These are phyloP conservation scores for Azemiops feae DNA, from an alignment of 2,113 vertebrate genomes.

Conservation along the genomic window DNA sequence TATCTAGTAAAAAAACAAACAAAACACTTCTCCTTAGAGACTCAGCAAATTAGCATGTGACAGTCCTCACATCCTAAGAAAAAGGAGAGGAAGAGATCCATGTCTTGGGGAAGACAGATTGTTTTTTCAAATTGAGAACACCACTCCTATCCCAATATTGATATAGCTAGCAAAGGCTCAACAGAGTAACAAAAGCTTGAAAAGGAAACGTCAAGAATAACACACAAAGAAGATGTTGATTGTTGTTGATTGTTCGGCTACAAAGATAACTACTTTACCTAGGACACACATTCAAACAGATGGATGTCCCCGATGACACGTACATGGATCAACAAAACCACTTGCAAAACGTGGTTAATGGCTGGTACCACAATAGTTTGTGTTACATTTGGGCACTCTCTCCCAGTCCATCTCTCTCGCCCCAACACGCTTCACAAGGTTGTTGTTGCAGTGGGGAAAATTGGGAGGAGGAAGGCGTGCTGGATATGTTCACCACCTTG, in stretches of 20 bases:
- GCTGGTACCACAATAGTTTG: neutral
- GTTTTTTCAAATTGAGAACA: no score
- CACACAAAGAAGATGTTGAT: neutral
- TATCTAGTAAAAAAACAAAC: neutral
- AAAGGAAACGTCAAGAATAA: neutral
- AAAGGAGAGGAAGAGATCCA: neutral
- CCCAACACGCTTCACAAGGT: no score
- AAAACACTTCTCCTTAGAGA: neutral
- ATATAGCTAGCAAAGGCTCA: neutral
- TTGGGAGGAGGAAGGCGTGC: no score
- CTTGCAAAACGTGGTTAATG: neutral
- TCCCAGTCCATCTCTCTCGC: no score
- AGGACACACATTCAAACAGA: neutral
- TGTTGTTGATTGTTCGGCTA: neutral
- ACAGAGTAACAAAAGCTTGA: neutral
- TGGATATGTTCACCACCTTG: no score
- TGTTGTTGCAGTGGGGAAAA: no score
- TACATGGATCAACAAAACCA: neutral
- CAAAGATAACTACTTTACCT: neutral
- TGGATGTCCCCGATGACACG: neutral
- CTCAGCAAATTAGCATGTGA: neutral
- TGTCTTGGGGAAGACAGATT: no score
- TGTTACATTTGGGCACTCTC: neutral
- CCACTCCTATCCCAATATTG: no score
- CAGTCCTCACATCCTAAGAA: neutral